Percentiles rank a stretch among this genome's conserved stretches.
Evolutionary conservation across 53 echinoderm and acorn worm genomes (phyloP).

Genomic region (Paracentrotus lividus): DNA sequence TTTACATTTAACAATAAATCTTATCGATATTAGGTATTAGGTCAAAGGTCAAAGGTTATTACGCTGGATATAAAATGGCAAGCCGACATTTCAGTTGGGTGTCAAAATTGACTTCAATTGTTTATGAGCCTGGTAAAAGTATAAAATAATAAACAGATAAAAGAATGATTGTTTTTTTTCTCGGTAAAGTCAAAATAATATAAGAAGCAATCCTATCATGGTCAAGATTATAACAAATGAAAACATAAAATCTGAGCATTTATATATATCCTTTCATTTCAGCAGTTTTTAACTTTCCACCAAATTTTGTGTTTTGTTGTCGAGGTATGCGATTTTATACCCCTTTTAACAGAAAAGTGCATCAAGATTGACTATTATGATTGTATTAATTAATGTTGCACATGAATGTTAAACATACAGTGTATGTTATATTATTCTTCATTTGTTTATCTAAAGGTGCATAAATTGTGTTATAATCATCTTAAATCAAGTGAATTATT

Average conservation of each 20-base stretch:
- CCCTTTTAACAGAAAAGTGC: neutral
- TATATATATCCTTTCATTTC: neutral
- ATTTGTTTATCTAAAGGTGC: neutral
- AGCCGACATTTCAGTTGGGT: slow-evolving; percentile 17
- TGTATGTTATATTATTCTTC: neutral
- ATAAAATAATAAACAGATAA: neutral
- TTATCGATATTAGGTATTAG: neutral
- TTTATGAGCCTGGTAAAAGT: neutral
- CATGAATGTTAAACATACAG: neutral
- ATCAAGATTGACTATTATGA: too few species aligned
- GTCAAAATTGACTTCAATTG: neutral
- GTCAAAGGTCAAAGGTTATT: neutral
- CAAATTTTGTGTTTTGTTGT: neutral
- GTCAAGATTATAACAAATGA: too few species aligned
- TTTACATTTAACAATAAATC: neutral
- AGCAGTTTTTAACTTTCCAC: neutral
- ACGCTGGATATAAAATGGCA: neutral
- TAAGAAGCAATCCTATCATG: neutral
- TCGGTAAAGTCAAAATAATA: neutral
- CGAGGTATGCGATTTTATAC: neutral
- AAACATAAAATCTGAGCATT: neutral
- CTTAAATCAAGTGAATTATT: neutral
- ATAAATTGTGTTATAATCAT: neutral
- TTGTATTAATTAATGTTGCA: neutral
- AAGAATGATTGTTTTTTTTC: neutral